phyloP scores from a whole-genome alignment of 2,888 invertebrate species.

The Rhagophthalmus giganteus region DNA sequence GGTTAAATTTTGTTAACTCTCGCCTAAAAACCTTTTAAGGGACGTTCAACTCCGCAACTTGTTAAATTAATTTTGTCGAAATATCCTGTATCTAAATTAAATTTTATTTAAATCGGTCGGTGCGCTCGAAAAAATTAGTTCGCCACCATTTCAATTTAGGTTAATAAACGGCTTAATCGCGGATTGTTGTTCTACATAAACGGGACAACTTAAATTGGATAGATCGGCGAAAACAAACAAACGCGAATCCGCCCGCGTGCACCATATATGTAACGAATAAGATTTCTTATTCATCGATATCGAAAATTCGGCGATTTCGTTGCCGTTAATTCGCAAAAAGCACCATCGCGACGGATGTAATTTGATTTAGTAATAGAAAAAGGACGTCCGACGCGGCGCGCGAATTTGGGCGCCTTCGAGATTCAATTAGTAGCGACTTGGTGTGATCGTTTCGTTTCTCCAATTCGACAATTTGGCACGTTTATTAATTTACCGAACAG shows the following conservation, averaged over 20 bases:
- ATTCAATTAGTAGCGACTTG: slow-evolving; percentile 10
- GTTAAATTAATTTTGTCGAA: neutral
- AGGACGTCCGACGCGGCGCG: neutral
- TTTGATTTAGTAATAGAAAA: slow-evolving; percentile 6
- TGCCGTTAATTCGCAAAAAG: neutral
- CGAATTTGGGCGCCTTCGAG: slow-evolving; percentile 3
- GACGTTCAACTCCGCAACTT: neutral
- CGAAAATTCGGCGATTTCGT: neutral
- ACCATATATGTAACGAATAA: too few relatives aligned
- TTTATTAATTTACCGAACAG: slow-evolving; percentile 12
- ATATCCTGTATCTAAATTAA: neutral
- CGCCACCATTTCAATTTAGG: too few relatives aligned
- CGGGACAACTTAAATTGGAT: too few relatives aligned
- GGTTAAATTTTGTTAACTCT: neutral
- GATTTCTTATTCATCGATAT: too few relatives aligned
- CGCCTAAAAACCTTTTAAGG: neutral
- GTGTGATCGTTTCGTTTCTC: slow-evolving; percentile 10
- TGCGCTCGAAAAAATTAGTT: too few relatives aligned
- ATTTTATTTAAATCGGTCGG: too few relatives aligned
- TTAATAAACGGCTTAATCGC: too few relatives aligned
- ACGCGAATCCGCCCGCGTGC: too few relatives aligned
- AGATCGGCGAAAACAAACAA: too few relatives aligned
- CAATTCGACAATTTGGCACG: slow-evolving; percentile 6
- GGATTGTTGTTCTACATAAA: too few relatives aligned
- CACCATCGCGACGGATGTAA: slow-evolving; percentile 1